These are phyloP conservation scores for Sesia apiformis DNA, from an alignment of 2,888 invertebrate species.

Conservation along the genomic window DNA sequence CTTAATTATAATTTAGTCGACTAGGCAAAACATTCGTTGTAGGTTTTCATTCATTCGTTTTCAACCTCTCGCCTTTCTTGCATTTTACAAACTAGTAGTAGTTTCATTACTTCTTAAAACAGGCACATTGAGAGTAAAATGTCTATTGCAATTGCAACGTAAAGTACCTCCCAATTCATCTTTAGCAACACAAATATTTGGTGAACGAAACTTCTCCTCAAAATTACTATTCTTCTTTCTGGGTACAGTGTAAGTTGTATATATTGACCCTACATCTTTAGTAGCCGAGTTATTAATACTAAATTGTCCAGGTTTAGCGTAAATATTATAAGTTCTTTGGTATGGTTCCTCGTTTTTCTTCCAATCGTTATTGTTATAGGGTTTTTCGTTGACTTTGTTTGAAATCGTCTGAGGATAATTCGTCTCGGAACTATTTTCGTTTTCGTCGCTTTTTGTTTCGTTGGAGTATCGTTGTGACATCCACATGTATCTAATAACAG, in stretches of 20 bases:
- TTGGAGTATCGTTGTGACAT: constrained; percentile 57
- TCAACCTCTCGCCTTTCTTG: not conserved
- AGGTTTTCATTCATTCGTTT: constrained; percentile 10
- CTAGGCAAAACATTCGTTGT: constrained; percentile 40
- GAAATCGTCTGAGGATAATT: constrained; percentile 41
- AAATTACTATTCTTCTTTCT: constrained; percentile 34
- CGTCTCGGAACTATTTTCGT: constrained; percentile 36
- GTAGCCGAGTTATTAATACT: constrained; percentile 20
- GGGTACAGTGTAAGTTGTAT: constrained; percentile 35
- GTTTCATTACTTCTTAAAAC: constrained; percentile 50
- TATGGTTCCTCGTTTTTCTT: constrained; percentile 30
- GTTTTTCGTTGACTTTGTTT: constrained; percentile 37
- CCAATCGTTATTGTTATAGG: constrained; percentile 35
- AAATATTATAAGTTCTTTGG: constrained; percentile 33
- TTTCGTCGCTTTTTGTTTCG: constrained; percentile 41
- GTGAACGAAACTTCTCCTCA: constrained; percentile 51
- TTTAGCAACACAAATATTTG: constrained; percentile 59
- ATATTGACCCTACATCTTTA: constrained; percentile 27
- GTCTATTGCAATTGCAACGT: constrained; percentile 60
- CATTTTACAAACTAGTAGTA: constrained; percentile 44
- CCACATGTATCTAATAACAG: constrained; percentile 61
- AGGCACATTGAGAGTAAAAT: constrained; percentile 60
- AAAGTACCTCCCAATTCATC: constrained; percentile 48
- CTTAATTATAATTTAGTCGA: constrained; percentile 39
- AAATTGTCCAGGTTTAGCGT: constrained; percentile 29